phyloP scores from a whole-genome alignment of 1,140 invertebrate species.

The Monomorium pharaonis region DNA sequence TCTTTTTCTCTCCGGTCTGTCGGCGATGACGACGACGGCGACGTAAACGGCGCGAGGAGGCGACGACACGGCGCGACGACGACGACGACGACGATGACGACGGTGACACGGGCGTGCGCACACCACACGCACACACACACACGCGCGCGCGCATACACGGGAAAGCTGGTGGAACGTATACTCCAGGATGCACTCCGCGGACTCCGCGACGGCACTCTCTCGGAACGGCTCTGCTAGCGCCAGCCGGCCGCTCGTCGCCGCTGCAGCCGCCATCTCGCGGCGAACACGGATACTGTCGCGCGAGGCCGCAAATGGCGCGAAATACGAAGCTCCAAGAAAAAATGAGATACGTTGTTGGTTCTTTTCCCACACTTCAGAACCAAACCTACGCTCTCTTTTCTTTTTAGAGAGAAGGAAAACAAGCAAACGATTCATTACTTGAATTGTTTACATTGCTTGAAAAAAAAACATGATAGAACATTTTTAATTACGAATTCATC shows the following conservation, averaged over 20 bases:
- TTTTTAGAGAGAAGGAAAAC: too few relatives aligned
- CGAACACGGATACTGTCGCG: not conserved
- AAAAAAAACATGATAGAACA: too few relatives aligned
- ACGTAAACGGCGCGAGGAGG: conserved; percentile 39
- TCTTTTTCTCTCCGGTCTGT: too few relatives aligned
- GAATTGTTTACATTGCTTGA: too few relatives aligned
- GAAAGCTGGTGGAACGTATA: conserved; percentile 67
- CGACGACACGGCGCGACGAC: conserved; percentile 46
- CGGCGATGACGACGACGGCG: not conserved
- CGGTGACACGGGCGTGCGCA: too few relatives aligned
- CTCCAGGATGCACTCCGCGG: too few relatives aligned
- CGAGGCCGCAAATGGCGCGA: not conserved
- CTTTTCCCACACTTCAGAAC: too few relatives aligned
- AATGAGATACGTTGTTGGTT: too few relatives aligned
- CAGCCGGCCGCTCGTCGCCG: not conserved
- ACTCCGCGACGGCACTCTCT: conserved; percentile 29
- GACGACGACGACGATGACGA: conserved; percentile 56
- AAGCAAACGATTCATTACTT: too few relatives aligned
- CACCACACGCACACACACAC: conserved; percentile 47
- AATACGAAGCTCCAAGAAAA: not conserved
- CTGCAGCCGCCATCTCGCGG: conserved; percentile 14
- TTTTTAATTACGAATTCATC: too few relatives aligned
- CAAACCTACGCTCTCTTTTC: too few relatives aligned
- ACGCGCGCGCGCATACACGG: conserved; percentile 69
- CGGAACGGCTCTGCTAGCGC: conserved; percentile 28